Conservation (phyloP, 92 coral and sea anemone species). For the Bergia sp. region DNA sequence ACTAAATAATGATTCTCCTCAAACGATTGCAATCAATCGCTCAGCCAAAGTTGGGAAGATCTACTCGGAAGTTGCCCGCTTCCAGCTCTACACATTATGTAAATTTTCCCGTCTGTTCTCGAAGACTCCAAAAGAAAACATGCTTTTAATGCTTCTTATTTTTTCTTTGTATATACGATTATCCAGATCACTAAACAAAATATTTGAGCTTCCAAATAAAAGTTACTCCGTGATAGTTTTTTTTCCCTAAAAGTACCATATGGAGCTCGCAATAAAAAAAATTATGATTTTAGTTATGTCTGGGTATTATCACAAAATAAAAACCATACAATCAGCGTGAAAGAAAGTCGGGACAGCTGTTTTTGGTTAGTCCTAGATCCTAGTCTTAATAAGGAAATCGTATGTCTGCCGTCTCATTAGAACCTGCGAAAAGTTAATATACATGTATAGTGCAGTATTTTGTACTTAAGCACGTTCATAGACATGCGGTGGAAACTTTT, state of each 20-base stretch:
- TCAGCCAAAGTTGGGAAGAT: background rate
- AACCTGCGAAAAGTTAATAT: too few relatives aligned
- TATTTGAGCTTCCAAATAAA: background rate
- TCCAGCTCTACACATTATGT: background rate
- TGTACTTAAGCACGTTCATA: background rate
- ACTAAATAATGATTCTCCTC: background rate
- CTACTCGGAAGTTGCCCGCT: background rate
- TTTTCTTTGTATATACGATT: background rate
- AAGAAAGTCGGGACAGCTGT: background rate
- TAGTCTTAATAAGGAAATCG: background rate
- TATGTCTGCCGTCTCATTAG: background rate
- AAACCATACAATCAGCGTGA: background rate
- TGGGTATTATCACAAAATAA: background rate
- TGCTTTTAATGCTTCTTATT: background rate
- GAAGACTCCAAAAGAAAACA: background rate
- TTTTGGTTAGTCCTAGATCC: background rate
- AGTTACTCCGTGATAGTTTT: background rate
- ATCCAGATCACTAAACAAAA: background rate
- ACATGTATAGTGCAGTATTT: too few relatives aligned
- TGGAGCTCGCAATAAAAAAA: background rate
- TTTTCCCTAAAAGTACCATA: background rate
- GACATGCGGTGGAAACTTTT: background rate
- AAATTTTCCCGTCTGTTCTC: background rate
- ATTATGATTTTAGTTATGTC: background rate
- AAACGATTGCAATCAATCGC: background rate